Base-by-base conservation (phyloP, 2,113 vertebrate genomes). In the Tenebrosternarchus preto region DNA sequence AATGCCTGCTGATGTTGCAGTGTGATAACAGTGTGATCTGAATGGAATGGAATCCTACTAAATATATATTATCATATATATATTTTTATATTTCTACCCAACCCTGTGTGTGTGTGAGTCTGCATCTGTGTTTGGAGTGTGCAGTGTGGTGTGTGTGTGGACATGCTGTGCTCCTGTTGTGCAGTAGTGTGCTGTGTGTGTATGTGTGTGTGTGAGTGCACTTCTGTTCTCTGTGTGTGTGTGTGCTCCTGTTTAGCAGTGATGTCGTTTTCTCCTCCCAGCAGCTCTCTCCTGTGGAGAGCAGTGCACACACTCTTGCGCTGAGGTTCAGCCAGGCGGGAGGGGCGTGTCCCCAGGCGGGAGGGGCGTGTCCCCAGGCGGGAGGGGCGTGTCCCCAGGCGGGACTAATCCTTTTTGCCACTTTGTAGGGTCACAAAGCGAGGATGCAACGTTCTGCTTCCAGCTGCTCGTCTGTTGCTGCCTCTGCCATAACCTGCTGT, bases 141-240 rank as follows among this genome's bases (percentile, higher is more conserved):
- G 43, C 57, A 31, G 63, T 60, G 75, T 43, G n/a, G 1, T 1
- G 22, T 63, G 72, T 12, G 20, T 29, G 43, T 59, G n/a, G n/a
- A n/a, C n/a, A n/a, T n/a, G 68, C n/a, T 16, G 33, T 59, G 43
- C 60, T 56, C 78, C 70, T 19, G 77, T 82, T 84, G 78, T 89
- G 82, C 73, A 67, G 82, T n/a, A n/a, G n/a, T n/a, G n/a, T 88
- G 83, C 78, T 29, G 77, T 83, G 63, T 83, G 84, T n/a, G n/a
- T n/a, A n/a, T n/a, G n/a, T n/a, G n/a, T n/a, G n/a, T n/a, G n/a
- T n/a, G n/a, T n/a, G n/a, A n/a, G n/a, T n/a, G n/a, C n/a, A n/a
- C n/a, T n/a, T n/a, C n/a, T n/a, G n/a, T n/a, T n/a, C n/a, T n/a
- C n/a, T n/a, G n/a, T n/a, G n/a, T n/a, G n/a, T n/a, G n/a, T n/a